Evolutionary conservation across 2,113 vertebrate species (phyloP), one percentile per base, ranked within the genome.

Genomic region (Myotis brandtii): DNA sequence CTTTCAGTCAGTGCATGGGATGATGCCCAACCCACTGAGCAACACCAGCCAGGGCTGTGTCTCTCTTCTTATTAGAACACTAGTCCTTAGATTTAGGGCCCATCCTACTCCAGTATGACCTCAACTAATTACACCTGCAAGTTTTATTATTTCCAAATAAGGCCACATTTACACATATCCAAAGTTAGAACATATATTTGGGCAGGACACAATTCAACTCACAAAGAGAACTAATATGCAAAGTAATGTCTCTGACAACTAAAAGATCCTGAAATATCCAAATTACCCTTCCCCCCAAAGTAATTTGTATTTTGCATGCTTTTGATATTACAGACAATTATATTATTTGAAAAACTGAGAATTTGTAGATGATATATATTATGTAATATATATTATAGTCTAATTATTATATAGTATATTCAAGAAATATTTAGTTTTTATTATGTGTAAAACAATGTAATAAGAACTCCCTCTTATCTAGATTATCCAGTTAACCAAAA

Each of bases 381-480:
- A 48, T 34, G 27, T 17, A 77, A 21, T 56, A 56, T 56, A 62
- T 62, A 43, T 30, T 6, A 82, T 62, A 50, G 5, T 21, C n/a
- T 77, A 30, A 62, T 86, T 80, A 64, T 40, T 52, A 43, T 54
- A 32, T 75, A 50, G 11, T 67, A 66, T 54, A 93, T 20, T 94
- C 34, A 81, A 94, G 70, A 76, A 95, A 56, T 59, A 88, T 76
- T 72, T 32, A 80, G 7, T 84, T 92, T 72, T 37, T n/a, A 89
- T 62, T 59, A 50, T 52, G 2, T 75, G 32, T 89, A 94, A 64
- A 84, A 54, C 34, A 50, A 69, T 75, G 12, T 80, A 62, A 72
- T 25, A 62, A 93, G 69, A 86, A 76, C 21, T 62, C 14, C 50
- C 32, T 85, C n/a, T 84, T 93, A 75, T 46, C 25, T 14, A 64